Base-by-base conservation (phyloP, 2,797 vertebrate genomes). In the Girardinus metallicus region DNA sequence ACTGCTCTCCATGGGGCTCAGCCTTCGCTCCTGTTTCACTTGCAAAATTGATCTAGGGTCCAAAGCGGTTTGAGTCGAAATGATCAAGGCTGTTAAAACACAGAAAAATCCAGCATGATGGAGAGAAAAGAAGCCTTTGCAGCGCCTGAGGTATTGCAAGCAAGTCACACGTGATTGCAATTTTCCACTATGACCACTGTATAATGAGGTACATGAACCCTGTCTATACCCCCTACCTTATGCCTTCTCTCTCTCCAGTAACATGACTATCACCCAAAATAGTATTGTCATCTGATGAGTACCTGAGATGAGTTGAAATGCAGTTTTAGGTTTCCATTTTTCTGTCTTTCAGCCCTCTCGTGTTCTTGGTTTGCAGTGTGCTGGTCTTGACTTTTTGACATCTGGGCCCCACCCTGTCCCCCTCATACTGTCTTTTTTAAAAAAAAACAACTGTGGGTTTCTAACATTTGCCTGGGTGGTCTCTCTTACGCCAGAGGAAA, bases 121-220 rank as follows among this genome's bases (percentile, higher is more conserved):
- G 85, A 93, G 76, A 89, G 89, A 93, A 90, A 41, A 89, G 76
- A 91, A 85, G 89, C 81, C 93, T 89, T 94, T 83, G 49, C 86
- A 81, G 90, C 79, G 84, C 18, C 74, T 79, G 82, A 87, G 86
- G 80, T 88, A 87, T 91, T 92, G 87, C 90, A 88, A 92, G 87
- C 81, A 86, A 95, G 87, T 92, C 88, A 89, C 94, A 95, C 92
- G 95, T 96, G 93, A 96, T 94, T 93, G 93, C 91, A 95, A 95
- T 96, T 95, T 95, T 92, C 92, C 86, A 87, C 91, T 81, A 81
- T 91, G 93, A 94, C 92, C 91, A 92, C 89, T 76, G 84, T 90
- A 93, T 94, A 95, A 95, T 94, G 93, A 90, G 94, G 92, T 93
- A 94, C 93, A 93, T 89, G 88, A 93, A 92, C 82, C 80, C 64